phyloP scores from a whole-genome alignment of 2,888 invertebrate genomes.

The Acleris laterana region DNA sequence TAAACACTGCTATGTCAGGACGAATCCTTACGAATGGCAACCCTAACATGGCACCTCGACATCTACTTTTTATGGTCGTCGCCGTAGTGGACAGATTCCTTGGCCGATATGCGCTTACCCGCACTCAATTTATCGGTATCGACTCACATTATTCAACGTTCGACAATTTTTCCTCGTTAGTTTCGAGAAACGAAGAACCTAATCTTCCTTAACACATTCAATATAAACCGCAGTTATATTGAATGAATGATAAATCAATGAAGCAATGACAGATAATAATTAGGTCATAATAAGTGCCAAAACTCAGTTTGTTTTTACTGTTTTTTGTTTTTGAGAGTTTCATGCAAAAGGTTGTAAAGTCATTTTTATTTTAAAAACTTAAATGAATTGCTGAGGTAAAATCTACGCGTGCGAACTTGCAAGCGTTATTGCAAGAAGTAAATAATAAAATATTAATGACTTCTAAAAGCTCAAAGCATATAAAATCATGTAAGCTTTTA shows the following conservation, averaged over 20 bases:
- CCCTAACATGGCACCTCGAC: conserved; percentile 52
- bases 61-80: conserved; percentile 71
- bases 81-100: conserved; percentile 68
- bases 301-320: too few relatives aligned
- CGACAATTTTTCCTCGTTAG: conserved; percentile 50
- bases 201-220: conserved; percentile 11
- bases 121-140: conserved; percentile 60
- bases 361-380: too few relatives aligned
- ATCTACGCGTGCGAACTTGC: too few relatives aligned
- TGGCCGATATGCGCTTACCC: conserved; percentile 68
- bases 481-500: conserved; percentile 23
- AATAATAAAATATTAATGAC: conserved; percentile 29
- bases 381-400: too few relatives aligned
- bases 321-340: neutral
- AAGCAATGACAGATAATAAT: neutral
- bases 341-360: too few relatives aligned
- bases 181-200: conserved; percentile 14
- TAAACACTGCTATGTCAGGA: too few relatives aligned
- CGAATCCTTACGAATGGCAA: neutral
- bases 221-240: conserved; percentile 2
- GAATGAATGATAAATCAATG: neutral
- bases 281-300: too few relatives aligned
- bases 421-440: neutral
- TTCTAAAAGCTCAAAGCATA: conserved; percentile 20
- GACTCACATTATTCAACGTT: conserved; percentile 59